A percentile compares a stretch with the other conserved stretches of the same genome.
Evolutionary conservation across 2,797 vertebrate genomes (phyloP).

Genomic region (Natrix natrix): DNA sequence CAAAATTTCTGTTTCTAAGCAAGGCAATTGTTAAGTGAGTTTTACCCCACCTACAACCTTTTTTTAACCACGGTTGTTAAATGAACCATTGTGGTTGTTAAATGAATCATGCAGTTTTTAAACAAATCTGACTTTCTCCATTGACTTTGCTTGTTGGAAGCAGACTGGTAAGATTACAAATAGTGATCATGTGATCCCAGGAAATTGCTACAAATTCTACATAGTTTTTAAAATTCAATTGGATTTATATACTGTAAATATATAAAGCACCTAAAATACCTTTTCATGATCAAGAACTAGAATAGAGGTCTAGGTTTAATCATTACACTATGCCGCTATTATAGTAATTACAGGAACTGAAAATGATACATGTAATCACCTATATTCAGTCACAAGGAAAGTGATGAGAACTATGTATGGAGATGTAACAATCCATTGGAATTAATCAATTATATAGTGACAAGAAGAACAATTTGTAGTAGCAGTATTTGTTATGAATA

Average conservation of each 20-base stretch:
- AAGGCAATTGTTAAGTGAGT: not conserved
- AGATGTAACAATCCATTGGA: not conserved
- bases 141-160: not conserved
- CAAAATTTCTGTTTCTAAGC: not conserved
- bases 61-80: not conserved
- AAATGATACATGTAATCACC: not conserved
- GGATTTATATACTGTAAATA: not conserved
- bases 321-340: not conserved
- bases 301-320: not conserved
- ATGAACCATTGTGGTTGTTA: not conserved
- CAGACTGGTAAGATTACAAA: not conserved
- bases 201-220: not conserved
- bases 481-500: not conserved
- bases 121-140: not conserved
- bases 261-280: not conserved
- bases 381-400: not conserved
- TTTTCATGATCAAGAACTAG: not conserved
- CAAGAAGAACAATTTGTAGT: not conserved
- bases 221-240: not conserved
- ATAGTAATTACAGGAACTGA: not conserved
- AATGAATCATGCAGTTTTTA: not conserved
- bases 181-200: not conserved
- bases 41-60: not conserved
- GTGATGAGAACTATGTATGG: not conserved
- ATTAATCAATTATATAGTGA: not conserved